Base-by-base conservation (phyloP, 2,888 invertebrate genomes). In the Xiphydria camelus region DNA sequence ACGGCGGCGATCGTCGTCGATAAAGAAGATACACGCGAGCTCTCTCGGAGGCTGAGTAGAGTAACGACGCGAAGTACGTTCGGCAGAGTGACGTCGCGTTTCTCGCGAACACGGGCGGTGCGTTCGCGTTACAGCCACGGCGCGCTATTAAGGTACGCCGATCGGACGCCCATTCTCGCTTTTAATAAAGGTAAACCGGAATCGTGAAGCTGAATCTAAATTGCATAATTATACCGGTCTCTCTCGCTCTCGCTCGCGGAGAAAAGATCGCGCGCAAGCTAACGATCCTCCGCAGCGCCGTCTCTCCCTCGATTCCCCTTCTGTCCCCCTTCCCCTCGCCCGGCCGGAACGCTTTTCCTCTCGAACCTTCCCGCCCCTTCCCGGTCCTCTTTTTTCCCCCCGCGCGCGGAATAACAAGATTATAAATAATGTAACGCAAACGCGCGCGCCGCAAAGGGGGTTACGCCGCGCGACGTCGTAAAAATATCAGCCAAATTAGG, bases 161-260 rank as follows among this genome's bases (percentile, higher is more conserved):
- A 29, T 29, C 29, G 29, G 12, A 10, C 62, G 65, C 62, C 64
- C 64, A 69, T 67, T 70, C 63, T 70, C 64, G 62, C 61, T 68
- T 68, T 70, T 68, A 68, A 68, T 68, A 64, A 63, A 61, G 57
- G 61, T 58, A 62, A 68, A 69, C 69, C 66, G 64, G 69, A 67
- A 70, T 67, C 61, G 61, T 64, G 61, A 58, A 62, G 57, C 66
- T 65, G 68, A 68, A 69, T 70, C 66, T 70, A 70, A 70, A 70
- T 70, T 70, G 66, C 68, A 62, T 68, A 68, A 70, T 70, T 68
- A 70, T 67, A 66, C 64, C 64, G 56, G 59, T 57, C 59, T 55
- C 53, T 54, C 47, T 41, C 45, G 47, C 45, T 18, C 37, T 32
- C 29, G 21, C 32, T 14, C 29, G 12, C 29, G 2, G n/a, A n/a